These are phyloP conservation scores for Hippoglossus stenolepis DNA, from an alignment of 2,113 vertebrate species.

Conservation along the genomic window DNA sequence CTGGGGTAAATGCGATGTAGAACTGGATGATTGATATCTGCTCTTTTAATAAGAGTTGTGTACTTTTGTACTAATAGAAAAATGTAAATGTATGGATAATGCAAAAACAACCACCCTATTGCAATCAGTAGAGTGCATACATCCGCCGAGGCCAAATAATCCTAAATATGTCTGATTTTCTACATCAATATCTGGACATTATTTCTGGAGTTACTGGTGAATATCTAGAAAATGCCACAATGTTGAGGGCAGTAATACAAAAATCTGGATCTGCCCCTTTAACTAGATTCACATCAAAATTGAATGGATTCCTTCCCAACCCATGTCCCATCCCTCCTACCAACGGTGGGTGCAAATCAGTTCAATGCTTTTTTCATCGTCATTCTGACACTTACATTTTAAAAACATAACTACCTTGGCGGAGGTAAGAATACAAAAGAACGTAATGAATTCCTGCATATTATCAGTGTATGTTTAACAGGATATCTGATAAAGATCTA, in stretches of 20 bases:
- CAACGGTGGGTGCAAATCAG: no score
- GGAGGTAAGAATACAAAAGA: neutral
- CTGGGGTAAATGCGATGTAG: neutral
- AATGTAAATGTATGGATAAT: neutral
- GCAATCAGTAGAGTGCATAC: neutral
- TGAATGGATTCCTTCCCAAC: neutral
- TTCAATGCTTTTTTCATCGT: no score
- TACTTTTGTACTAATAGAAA: conserved; percentile 9
- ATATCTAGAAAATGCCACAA: neutral
- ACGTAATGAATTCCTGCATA: neutral
- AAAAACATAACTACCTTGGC: neutral
- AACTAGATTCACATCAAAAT: neutral
- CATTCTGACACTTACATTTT: no score
- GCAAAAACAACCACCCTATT: neutral
- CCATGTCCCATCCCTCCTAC: neutral
- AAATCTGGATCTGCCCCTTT: no score
- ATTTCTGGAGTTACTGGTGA: neutral
- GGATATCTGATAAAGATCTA: neutral
- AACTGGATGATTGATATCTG: neutral
- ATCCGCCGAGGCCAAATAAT: neutral
- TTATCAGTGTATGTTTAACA: neutral
- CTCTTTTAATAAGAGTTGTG: neutral
- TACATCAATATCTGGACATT: neutral
- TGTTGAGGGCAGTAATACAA: neutral
- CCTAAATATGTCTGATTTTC: neutral